Conservation (phyloP, 2,113 vertebrate genomes). For the Probosciger aterrimus region DNA sequence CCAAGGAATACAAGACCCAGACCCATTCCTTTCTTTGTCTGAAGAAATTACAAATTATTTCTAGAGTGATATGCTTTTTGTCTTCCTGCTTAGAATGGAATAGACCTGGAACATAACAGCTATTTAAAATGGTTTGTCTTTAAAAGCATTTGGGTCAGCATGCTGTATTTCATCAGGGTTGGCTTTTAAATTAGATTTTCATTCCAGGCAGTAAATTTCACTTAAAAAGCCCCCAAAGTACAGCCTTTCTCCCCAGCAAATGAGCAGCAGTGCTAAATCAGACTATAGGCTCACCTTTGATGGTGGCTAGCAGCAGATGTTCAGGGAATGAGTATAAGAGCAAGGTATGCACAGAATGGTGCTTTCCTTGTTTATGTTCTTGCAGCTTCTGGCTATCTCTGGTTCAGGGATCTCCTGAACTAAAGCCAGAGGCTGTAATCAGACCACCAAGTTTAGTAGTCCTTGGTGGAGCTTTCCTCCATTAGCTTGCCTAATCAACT, state of each 20-base stretch:
- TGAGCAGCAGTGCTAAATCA: background rate
- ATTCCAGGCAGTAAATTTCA: background rate
- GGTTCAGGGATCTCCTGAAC: background rate
- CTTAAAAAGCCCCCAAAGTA: background rate
- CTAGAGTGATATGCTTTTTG: background rate
- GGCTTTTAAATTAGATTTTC: background rate
- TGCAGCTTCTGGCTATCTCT: background rate
- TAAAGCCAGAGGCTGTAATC: background rate
- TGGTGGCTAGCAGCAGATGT: background rate
- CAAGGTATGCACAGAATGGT: background rate
- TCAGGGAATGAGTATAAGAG: background rate
- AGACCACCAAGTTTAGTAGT: background rate
- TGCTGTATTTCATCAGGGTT: background rate
- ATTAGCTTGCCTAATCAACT: constrained; percentile 18
- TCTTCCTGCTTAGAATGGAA: background rate
- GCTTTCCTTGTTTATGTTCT: background rate
- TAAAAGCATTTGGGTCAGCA: background rate
- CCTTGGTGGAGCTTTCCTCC: background rate
- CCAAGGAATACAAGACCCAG: background rate
- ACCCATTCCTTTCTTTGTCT: background rate
- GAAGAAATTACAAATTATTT: background rate
- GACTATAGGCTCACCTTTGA: background rate
- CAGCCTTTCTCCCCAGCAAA: background rate
- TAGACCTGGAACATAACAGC: background rate
- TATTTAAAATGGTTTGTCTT: background rate